Evolutionary conservation across 2,797 vertebrate genomes (phyloP).

Genomic region (Apodemus agrarius): DNA sequence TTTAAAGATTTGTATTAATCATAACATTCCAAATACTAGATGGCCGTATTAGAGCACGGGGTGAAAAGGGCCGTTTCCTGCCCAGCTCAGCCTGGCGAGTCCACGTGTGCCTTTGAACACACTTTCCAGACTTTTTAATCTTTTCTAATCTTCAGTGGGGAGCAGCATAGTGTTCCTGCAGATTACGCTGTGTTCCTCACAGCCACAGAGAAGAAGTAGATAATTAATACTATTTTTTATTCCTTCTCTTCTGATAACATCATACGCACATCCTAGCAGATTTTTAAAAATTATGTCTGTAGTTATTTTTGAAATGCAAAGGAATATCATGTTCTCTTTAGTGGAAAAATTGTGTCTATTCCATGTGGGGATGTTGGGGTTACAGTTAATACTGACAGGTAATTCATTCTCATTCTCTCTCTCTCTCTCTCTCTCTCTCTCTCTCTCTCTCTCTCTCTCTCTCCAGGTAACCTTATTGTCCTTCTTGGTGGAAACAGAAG

Average conservation of each 20-base stretch:
- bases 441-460: conserved; percentile 8
- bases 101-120: background rate
- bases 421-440: background rate
- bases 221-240: background rate
- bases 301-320: conserved; percentile 10
- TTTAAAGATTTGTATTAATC: background rate
- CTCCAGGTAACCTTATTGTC: conserved; percentile 97
- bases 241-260: conserved; percentile 27
- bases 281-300: conserved; percentile 22
- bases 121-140: conserved; percentile 41
- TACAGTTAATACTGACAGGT: conserved; percentile 65
- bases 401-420: no score
- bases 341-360: conserved; percentile 46
- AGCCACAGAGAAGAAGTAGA: background rate
- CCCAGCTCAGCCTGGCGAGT: background rate
- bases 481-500: conserved; percentile 97
- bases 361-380: background rate
- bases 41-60: background rate
- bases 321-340: conserved; percentile 55
- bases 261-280: background rate
- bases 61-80: background rate
- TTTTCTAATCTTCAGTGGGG: conserved; percentile 9
- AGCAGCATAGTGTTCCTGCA: background rate
- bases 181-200: conserved; percentile 55
- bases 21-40: conserved; percentile 6